These are phyloP conservation scores for Cerastoderma edule DNA, from an alignment of 2,888 invertebrate species.

Conservation along the genomic window DNA sequence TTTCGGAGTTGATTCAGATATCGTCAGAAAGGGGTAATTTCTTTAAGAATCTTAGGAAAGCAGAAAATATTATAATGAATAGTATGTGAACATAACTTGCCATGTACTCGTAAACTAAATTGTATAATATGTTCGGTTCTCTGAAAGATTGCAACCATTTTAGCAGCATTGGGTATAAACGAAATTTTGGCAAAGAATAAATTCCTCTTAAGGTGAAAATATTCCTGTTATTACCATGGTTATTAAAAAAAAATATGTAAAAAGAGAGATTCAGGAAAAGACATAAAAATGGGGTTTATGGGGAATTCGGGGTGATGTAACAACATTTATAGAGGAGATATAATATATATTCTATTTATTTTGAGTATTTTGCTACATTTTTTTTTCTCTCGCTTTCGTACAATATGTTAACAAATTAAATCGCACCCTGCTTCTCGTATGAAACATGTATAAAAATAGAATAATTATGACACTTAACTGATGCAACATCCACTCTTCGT, in stretches of 20 bases:
- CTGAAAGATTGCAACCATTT: background rate
- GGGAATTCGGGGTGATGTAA: no score
- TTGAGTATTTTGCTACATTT: slow-evolving; percentile 26
- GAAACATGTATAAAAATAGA: slow-evolving; percentile 25
- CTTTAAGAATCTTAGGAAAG: no score
- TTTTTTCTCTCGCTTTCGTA: slow-evolving; percentile 7
- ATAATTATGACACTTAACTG: slow-evolving; percentile 7
- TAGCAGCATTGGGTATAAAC: background rate
- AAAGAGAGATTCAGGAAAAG: no score
- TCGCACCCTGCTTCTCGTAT: background rate
- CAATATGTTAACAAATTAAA: slow-evolving; percentile 13
- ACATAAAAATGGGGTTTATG: no score
- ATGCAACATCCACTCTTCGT: no score
- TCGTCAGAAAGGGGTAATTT: no score
- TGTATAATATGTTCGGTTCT: no score
- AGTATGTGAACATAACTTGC: no score
- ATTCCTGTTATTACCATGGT: background rate
- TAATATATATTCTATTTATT: slow-evolving; percentile 21
- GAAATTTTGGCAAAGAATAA: background rate
- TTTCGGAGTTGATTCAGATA: no score
- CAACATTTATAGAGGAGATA: background rate
- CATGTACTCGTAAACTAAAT: no score
- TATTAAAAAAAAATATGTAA: background rate
- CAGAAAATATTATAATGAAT: no score
- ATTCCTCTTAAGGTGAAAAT: background rate